These are phyloP conservation scores for Caenorhabditis macrosperma DNA, from an alignment of 2,888 invertebrate species.

Conservation along the genomic window DNA sequence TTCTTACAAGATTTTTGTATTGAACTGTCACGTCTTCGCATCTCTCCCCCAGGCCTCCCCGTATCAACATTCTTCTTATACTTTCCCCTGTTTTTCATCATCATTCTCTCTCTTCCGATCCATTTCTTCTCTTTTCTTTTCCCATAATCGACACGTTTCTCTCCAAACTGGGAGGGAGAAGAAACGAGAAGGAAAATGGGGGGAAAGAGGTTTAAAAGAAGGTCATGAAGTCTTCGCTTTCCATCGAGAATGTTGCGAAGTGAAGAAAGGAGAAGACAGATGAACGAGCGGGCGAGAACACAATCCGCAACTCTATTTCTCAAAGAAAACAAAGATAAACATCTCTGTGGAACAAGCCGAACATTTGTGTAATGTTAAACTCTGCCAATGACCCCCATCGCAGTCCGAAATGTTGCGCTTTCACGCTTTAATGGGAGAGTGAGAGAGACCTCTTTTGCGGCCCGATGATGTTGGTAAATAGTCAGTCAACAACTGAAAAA, in stretches of 20 bases:
- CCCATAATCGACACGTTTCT: slow-evolving; percentile 1
- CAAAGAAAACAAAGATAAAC: no score
- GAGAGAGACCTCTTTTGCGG: not conserved
- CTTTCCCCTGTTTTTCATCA: not conserved
- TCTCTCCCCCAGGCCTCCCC: not conserved
- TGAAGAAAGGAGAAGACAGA: not conserved
- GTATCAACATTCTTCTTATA: not conserved
- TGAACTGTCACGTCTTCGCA: not conserved
- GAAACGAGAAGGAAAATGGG: not conserved
- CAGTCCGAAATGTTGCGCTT: slow-evolving; percentile 17
- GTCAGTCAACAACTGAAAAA: slow-evolving; percentile 17
- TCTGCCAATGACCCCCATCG: slow-evolving; percentile 43
- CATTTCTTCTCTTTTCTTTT: not conserved
- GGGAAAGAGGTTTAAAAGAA: slow-evolving; percentile 32
- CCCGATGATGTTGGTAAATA: slow-evolving; percentile 36
- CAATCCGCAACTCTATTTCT: slow-evolving; percentile 6
- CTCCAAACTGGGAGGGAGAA: not conserved
- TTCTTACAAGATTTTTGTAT: slow-evolving; percentile 2
- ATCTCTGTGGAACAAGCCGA: not conserved
- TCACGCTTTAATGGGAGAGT: slow-evolving; percentile 21
- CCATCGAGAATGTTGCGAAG: slow-evolving; percentile 30
- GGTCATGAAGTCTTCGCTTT: slow-evolving; percentile 46
- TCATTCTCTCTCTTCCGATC: not conserved
- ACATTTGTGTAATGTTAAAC: slow-evolving; percentile 20
- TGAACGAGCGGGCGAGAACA: slow-evolving; percentile 20